Base-by-base conservation (phyloP, 2,797 vertebrate genomes). In the Nyctalus aviator region DNA sequence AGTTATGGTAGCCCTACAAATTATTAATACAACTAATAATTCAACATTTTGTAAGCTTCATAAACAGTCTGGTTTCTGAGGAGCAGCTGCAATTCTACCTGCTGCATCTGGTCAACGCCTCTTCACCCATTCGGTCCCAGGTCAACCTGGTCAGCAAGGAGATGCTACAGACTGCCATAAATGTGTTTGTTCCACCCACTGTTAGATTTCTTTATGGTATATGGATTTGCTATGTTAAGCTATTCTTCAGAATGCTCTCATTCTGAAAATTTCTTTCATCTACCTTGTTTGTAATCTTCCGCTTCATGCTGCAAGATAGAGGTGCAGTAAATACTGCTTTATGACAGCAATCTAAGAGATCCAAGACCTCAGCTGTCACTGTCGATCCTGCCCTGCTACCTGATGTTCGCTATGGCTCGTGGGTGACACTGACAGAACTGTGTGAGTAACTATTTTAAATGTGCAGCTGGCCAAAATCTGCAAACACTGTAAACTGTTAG, bases 401-500 rank as follows among this genome's bases (percentile, higher is more conserved):
- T 90, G 82, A 95, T 62, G 64, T 83, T 62, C 55, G 27, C 82
- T 69, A 25, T 92, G 82, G 84, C 90, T 96, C 78, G 71, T 5
- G 48, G 78, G 64, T 85, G 94, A 95, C 88, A 79, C 64, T 91
- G 90, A 96, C 10, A 57, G 78, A 96, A 76, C 73, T 88, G 69
- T 69, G 68, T 1, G 18, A 69, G 64, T 55, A 93, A 91, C 93
- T 88, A 90, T 41, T 93, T 90, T 94, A 91, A 94, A 88, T 88
- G 68, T 35, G 72, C 37, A 79, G 84, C 82, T 71, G 73, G 93
- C 82, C 90, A 78, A 78, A 96, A 88, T 78, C 94, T 95, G 84
- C 93, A 94, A 94, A 94, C 90, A 94, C 93, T 95, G 88, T 95
- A 95, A 94, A 95, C 84, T 84, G 91, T 85, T 96, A 88, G 77